These are phyloP conservation scores for Melitaea cinxia DNA, from an alignment of 1,140 invertebrate species.

Conservation along the genomic window DNA sequence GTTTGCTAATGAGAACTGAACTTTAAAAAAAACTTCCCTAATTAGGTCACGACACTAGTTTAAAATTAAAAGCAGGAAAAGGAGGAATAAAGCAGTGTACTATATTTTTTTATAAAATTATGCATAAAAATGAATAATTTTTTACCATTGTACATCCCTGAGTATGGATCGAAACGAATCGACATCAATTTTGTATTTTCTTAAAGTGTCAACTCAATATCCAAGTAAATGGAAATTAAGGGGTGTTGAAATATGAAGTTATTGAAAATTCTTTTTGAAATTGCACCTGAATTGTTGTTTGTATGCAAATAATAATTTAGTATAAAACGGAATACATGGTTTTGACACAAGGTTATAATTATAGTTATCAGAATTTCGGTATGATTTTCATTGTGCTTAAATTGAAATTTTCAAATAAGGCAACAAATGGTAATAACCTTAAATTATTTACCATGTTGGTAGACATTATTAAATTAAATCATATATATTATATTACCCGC, in stretches of 20 bases:
- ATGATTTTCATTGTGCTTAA: too few species aligned
- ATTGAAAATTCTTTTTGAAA: constrained; percentile 29
- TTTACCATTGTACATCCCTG: constrained; percentile 20
- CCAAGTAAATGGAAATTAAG: constrained; percentile 23
- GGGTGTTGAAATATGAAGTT: constrained; percentile 22
- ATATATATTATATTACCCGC: too few species aligned
- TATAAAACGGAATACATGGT: too few species aligned
- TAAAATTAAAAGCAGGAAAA: not conserved
- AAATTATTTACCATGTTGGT: too few species aligned
- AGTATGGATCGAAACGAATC: not conserved
- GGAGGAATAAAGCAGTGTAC: not conserved
- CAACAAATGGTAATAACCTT: too few species aligned
- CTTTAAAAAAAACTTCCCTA: not conserved
- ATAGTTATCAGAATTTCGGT: too few species aligned
- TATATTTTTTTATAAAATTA: not conserved
- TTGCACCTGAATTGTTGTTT: constrained; percentile 2
- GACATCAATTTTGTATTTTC: constrained; percentile 23
- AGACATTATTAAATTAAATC: too few species aligned
- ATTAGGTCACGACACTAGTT: not conserved
- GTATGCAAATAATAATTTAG: not conserved
- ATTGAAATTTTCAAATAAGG: too few species aligned
- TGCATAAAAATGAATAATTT: not conserved
- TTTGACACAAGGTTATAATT: too few species aligned
- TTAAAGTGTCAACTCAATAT: constrained; percentile 26
- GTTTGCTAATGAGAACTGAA: not conserved